phyloP scores from a whole-genome alignment of 2,888 invertebrate species.

The Bombyx huttoni region DNA sequence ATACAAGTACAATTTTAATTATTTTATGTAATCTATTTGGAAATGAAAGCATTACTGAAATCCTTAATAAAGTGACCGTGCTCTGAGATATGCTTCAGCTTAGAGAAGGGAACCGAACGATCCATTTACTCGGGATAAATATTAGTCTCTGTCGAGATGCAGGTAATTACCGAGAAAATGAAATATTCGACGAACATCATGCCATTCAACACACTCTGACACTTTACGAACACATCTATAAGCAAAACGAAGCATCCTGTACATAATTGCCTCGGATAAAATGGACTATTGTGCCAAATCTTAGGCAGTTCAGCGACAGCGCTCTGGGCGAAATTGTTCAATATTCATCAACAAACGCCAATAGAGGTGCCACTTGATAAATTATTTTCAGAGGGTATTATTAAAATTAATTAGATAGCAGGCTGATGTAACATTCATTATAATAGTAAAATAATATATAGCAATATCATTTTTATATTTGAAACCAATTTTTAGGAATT shows the following conservation, averaged over 20 bases:
- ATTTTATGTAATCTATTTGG: too few species aligned
- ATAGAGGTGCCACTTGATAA: neutral
- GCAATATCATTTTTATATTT: neutral
- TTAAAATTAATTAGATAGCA: neutral
- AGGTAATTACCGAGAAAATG: conserved; percentile 39
- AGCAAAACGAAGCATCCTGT: conserved; percentile 35
- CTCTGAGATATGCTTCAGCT: conserved; percentile 10
- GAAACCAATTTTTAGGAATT: neutral
- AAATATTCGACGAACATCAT: conserved; percentile 33
- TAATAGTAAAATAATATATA: neutral
- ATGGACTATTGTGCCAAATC: conserved; percentile 35
- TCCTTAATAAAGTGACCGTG: conserved; percentile 18
- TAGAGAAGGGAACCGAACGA: conserved; percentile 5
- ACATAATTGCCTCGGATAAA: conserved; percentile 53
- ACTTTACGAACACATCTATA: conserved; percentile 28
- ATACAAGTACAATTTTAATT: too few species aligned
- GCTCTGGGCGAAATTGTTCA: conserved; percentile 26
- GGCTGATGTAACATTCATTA: neutral
- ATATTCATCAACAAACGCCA: conserved; percentile 29
- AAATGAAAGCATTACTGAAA: neutral
- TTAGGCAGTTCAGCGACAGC: conserved; percentile 25
- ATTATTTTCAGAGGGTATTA: neutral
- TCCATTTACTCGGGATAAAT: conserved; percentile 12
- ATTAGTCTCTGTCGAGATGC: conserved; percentile 16
- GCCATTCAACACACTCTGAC: conserved; percentile 38